Conservation (phyloP, 2,113 vertebrate species). For the Isichthys henryi region DNA sequence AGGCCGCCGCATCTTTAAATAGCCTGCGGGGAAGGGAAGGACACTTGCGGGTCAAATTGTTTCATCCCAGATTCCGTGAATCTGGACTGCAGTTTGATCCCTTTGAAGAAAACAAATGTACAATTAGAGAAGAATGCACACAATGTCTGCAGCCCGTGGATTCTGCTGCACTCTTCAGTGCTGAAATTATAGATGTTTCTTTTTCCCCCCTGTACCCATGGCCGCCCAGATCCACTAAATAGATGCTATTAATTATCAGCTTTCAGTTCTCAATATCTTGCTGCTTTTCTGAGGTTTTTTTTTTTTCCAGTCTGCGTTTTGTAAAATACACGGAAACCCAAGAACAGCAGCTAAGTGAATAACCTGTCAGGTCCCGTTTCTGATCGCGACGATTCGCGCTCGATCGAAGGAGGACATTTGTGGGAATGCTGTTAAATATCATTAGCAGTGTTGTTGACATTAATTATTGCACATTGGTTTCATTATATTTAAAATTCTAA, state of each 20-base stretch:
- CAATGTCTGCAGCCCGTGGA: conserved; percentile 47
- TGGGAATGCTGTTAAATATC: neutral
- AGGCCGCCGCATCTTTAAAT: conserved; percentile 75
- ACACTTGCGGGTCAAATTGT: conserved; percentile 63
- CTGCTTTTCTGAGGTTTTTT: neutral
- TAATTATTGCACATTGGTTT: neutral
- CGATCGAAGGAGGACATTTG: neutral
- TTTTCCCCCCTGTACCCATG: neutral
- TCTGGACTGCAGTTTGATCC: conserved; percentile 60
- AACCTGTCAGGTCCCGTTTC: neutral
- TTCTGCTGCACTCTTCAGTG: conserved; percentile 24
- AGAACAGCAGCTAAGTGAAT: neutral
- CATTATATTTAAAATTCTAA: neutral
- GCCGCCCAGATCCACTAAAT: neutral
- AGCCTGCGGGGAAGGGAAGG: conserved; percentile 62
- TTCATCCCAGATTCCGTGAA: conserved; percentile 61
- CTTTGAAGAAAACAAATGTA: conserved; percentile 66
- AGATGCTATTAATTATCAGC: neutral
- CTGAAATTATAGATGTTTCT: neutral
- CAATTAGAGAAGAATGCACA: conserved; percentile 69
- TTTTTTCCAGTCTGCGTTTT: neutral
- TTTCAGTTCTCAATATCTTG: neutral
- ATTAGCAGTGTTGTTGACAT: neutral
- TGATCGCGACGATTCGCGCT: neutral
- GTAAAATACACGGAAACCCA: neutral